These are phyloP conservation scores for Anastatus disparis DNA, from an alignment of 1,140 invertebrate species.

Conservation along the genomic window DNA sequence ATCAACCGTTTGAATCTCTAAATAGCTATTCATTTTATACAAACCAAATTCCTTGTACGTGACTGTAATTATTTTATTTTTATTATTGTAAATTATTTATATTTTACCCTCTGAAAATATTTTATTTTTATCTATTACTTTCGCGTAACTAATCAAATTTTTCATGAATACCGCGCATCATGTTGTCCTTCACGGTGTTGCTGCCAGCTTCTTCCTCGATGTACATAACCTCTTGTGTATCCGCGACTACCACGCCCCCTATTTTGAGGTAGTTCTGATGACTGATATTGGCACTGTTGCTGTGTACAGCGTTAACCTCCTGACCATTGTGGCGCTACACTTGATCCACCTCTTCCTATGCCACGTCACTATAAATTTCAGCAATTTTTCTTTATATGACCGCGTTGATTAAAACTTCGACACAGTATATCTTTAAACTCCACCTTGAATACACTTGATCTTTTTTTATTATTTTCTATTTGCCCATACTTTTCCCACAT, in stretches of 20 bases:
- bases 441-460: slow-evolving; percentile 38
- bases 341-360: neutral
- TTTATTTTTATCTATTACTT: slow-evolving; percentile 19
- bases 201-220: slow-evolving; percentile 25
- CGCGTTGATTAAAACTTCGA: slow-evolving; percentile 28
- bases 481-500: slow-evolving; percentile 48
- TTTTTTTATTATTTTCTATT: neutral
- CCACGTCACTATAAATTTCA: neutral
- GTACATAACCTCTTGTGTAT: neutral
- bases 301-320: neutral
- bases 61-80: neutral
- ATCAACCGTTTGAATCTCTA: neutral
- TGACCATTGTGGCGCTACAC: neutral
- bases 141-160: neutral
- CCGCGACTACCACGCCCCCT: slow-evolving; percentile 10
- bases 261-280: too few relatives aligned
- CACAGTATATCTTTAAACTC: neutral
- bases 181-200: slow-evolving; percentile 8
- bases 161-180: neutral
- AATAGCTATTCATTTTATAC: slow-evolving; percentile 3
- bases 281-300: too few relatives aligned
- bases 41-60: slow-evolving; percentile 9
- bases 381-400: slow-evolving; percentile 36
- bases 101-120: neutral
- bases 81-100: neutral